These are phyloP conservation scores for Caenorhabditis auriculariae DNA, from an alignment of 2,888 invertebrate species.

Conservation along the genomic window DNA sequence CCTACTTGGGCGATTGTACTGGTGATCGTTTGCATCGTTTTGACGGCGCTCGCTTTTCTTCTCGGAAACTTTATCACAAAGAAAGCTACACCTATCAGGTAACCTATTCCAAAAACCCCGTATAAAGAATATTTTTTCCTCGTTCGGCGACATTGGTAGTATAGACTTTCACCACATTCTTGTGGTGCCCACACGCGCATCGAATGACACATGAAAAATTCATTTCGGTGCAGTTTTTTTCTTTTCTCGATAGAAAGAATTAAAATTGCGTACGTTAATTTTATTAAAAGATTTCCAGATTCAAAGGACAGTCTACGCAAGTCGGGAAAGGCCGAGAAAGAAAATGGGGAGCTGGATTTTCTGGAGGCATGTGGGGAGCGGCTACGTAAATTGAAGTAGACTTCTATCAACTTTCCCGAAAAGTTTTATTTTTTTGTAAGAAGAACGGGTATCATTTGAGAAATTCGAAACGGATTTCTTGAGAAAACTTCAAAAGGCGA, in stretches of 20 bases:
- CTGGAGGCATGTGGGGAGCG: constrained; percentile 48
- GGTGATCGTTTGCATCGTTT: constrained; percentile 38
- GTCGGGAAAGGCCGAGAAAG: constrained; percentile 22
- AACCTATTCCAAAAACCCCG: background rate
- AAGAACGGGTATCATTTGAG: too few species aligned
- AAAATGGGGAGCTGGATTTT: constrained; percentile 49
- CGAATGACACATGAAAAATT: background rate
- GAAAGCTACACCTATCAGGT: constrained; percentile 24
- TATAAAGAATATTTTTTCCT: too few species aligned
- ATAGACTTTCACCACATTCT: background rate
- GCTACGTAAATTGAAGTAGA: too few species aligned
- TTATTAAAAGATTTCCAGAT: constrained; percentile 17
- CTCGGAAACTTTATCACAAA: constrained; percentile 47
- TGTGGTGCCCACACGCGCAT: background rate
- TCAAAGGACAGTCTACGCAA: constrained; percentile 12
- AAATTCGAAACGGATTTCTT: too few species aligned
- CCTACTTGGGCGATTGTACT: constrained; percentile 47
- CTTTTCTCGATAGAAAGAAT: too few species aligned
- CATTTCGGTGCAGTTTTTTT: background rate
- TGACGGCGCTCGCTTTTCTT: constrained; percentile 41
- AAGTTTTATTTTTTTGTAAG: too few species aligned
- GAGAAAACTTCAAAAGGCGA: too few species aligned
- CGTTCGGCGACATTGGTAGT: too few species aligned
- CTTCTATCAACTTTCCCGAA: too few species aligned
- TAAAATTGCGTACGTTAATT: background rate